Percentiles rank a stretch among this genome's conserved stretches.
phyloP scores from a whole-genome alignment of 2,888 invertebrate genomes.

The Rhorus exstirpatorius region DNA sequence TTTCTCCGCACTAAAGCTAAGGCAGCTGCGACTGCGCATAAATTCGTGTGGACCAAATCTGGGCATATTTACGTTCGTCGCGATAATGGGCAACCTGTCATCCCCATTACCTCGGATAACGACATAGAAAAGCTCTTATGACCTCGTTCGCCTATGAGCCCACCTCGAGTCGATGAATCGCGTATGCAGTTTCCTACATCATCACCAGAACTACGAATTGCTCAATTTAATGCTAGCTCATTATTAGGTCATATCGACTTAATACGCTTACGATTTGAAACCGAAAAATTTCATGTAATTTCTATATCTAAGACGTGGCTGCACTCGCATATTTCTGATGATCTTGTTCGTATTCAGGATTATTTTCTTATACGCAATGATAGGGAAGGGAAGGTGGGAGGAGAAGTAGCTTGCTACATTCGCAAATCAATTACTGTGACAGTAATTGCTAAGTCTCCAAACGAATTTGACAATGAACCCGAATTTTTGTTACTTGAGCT shows the following conservation, averaged over 20 bases:
- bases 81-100: not conserved
- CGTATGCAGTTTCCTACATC: no score
- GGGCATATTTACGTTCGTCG: not conserved
- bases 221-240: slow-evolving; percentile 41
- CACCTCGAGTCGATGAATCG: no score
- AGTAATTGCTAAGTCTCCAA: not conserved
- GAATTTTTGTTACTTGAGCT: not conserved
- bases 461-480: not conserved
- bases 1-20: not conserved
- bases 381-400: slow-evolving; percentile 12
- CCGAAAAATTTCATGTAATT: slow-evolving; percentile 25
- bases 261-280: not conserved
- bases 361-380: slow-evolving; percentile 51
- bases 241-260: not conserved
- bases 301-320: slow-evolving; percentile 49
- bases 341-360: not conserved
- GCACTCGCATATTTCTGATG: slow-evolving; percentile 1
- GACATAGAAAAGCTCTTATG: not conserved
- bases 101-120: not conserved
- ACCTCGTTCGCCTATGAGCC: not conserved
- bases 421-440: slow-evolving; percentile 20
- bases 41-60: not conserved
- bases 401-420: slow-evolving; percentile 48
- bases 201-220: not conserved
- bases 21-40: not conserved